Evolutionary conservation across 2,888 invertebrate genomes (phyloP).

Genomic region (Caenorhabditis panamensis): DNA sequence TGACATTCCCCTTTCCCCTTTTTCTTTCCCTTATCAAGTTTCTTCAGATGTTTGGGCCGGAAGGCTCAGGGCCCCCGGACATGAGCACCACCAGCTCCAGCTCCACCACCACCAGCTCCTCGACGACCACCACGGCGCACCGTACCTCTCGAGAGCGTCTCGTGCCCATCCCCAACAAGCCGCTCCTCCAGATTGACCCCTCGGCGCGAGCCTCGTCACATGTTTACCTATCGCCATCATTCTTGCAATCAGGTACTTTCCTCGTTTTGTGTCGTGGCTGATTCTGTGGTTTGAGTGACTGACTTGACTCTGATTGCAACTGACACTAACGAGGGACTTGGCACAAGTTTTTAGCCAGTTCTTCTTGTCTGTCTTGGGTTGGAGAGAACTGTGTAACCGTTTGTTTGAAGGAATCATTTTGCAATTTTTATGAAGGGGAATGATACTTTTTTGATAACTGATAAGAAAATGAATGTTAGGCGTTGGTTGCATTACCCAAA

Average conservation of each 20-base stretch:
- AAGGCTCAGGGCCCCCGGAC: conserved; percentile 42
- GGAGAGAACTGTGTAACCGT: too few species aligned
- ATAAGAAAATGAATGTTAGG: background rate
- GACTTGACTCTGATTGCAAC: conserved; percentile 5
- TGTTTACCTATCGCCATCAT: conserved; percentile 69
- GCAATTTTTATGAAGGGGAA: background rate
- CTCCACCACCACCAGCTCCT: conserved; percentile 3
- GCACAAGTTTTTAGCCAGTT: conserved; percentile 4
- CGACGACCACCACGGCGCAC: conserved; percentile 5
- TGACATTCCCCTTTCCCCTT: conserved; percentile 2
- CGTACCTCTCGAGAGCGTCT: conserved; percentile 25
- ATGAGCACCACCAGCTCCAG: background rate
- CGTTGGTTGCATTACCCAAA: background rate
- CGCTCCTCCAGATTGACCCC: conserved; percentile 69
- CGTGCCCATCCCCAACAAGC: conserved; percentile 72
- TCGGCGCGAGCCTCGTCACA: conserved; percentile 65
- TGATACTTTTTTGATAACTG: too few species aligned
- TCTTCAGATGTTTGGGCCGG: conserved; percentile 54
- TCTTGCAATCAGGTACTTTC: conserved; percentile 61
- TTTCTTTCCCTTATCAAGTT: conserved; percentile 2
- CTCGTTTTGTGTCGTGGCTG: background rate
- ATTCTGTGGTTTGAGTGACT: conserved; percentile 5
- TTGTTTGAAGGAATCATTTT: too few species aligned
- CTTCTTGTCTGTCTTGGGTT: too few species aligned
- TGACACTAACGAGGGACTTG: background rate